Evolutionary conservation across 2,797 vertebrate genomes (phyloP), one percentile per base, ranked within the genome.

Genomic region (Acanthurus leucopareius): DNA sequence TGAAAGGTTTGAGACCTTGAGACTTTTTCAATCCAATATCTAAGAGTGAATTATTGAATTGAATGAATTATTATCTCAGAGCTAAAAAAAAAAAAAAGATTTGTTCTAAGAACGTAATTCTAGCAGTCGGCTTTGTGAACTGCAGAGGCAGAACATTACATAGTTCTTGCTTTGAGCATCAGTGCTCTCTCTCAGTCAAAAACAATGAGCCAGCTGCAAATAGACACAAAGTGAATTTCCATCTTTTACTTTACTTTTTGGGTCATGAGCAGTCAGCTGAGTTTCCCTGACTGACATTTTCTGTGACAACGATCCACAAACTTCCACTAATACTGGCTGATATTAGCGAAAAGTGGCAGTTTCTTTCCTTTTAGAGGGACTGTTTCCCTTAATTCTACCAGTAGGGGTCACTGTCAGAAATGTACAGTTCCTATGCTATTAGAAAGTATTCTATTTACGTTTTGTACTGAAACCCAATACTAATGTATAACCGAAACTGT

Each of bases 191-290:
- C 64, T 20, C 7, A 28, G 22, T 32, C 42, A 54, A 61, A 56
- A 60, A 59, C 38, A 75, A 61, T 35, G 42, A 71, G 17, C 16
- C 63, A 22, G 48, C 19, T 75, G 67, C 32, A 51, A 20, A 51
- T 20, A 25, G 25, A 70, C 59, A 52, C 16, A 40, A 17, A 57
- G 25, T 22, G 9, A 35, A 45, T 38, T 53, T 28, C 40, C n/a
- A 51, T n/a, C 19, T 45, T 40, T 19, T 5, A 57, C 17, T 56
- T 57, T 53, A 7, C 16, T 58, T 62, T 47, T 44, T 52, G 42
- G 32, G 62, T 51, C 42, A 22, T 54, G 20, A 47, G 10, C 56
- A 48, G 42, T 40, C 57, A 61, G 10, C 49, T 8, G 28, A 47
- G 58, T 47, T 53, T 58, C 17, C 1, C 35, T 58, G 32, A 57